Conservation (phyloP, 2,888 invertebrate species). For the Baccha elongata region DNA sequence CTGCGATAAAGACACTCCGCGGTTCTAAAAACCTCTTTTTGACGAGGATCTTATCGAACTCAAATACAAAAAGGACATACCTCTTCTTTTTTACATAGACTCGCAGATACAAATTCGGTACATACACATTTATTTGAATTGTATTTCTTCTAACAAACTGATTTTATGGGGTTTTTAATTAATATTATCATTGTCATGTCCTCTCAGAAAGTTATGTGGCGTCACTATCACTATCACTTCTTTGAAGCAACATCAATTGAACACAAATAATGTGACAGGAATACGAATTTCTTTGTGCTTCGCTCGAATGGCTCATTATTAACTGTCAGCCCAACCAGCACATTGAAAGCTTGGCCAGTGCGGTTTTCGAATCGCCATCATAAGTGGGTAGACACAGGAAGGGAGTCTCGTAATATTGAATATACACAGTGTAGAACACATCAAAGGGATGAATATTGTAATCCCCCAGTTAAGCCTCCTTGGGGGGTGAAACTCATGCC, state of each 20-base stretch:
- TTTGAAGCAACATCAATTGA: slow-evolving; percentile 64
- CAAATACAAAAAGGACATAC: too few relatives aligned
- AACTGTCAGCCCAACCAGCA: slow-evolving; percentile 58
- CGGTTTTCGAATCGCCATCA: slow-evolving; percentile 43
- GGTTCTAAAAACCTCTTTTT: too few relatives aligned
- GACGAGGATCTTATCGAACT: too few relatives aligned
- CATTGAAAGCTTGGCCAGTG: slow-evolving; percentile 23
- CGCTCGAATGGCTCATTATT: slow-evolving; percentile 67
- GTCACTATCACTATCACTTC: slow-evolving; percentile 39
- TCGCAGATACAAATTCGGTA: too few relatives aligned
- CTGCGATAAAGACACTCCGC: too few relatives aligned
- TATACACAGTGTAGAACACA: slow-evolving; percentile 4
- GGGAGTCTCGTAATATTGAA: background rate
- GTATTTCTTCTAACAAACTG: too few relatives aligned
- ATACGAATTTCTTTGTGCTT: slow-evolving; percentile 70
- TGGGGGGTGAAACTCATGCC: slow-evolving; percentile 64
- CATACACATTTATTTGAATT: too few relatives aligned
- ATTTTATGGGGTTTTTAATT: too few relatives aligned
- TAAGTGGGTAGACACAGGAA: slow-evolving; percentile 8
- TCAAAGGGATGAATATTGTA: slow-evolving; percentile 70
- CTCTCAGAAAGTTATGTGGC: slow-evolving; percentile 39
- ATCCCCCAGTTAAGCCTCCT: slow-evolving; percentile 69
- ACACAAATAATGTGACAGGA: slow-evolving; percentile 73
- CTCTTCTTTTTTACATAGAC: too few relatives aligned
- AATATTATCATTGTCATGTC: too few relatives aligned